phyloP scores from a whole-genome alignment of 2,113 vertebrate species.

The Orthonyx spaldingii region DNA sequence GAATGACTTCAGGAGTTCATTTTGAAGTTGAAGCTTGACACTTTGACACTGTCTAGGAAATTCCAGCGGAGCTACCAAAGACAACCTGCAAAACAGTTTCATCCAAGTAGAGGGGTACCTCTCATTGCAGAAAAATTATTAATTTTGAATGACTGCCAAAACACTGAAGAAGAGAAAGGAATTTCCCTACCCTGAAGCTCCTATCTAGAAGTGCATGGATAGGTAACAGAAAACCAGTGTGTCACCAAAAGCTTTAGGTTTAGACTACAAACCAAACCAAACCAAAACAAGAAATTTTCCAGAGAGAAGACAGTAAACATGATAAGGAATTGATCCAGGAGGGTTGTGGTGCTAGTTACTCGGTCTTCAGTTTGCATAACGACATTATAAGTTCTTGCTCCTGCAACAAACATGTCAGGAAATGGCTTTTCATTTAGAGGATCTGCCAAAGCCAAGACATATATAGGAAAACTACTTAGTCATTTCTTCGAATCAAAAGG shows the following conservation, averaged over 20 bases:
- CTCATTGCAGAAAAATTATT: background rate
- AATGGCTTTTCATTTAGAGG: background rate
- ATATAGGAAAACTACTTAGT: background rate
- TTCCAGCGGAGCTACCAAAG: background rate
- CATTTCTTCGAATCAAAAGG: accelerated
- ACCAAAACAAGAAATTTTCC: background rate
- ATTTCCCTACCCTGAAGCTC: background rate
- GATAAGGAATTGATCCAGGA: background rate
- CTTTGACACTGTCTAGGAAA: background rate
- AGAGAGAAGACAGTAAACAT: background rate
- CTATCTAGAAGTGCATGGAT: background rate
- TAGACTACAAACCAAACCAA: background rate
- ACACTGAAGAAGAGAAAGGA: background rate
- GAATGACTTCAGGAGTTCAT: background rate
- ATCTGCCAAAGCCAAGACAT: background rate
- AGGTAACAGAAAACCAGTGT: background rate
- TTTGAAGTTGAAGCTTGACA: background rate
- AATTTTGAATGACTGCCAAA: background rate
- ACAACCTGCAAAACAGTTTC: background rate
- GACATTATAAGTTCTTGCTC: background rate
- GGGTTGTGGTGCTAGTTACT: background rate
- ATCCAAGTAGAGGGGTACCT: background rate
- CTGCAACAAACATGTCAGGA: background rate
- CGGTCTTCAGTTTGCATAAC: background rate
- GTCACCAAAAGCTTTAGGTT: background rate